A percentile compares a stretch with the other conserved stretches of the same genome.
Evolutionary conservation across 2,888 invertebrate genomes (phyloP).

Genomic region (Spodoptera littoralis): DNA sequence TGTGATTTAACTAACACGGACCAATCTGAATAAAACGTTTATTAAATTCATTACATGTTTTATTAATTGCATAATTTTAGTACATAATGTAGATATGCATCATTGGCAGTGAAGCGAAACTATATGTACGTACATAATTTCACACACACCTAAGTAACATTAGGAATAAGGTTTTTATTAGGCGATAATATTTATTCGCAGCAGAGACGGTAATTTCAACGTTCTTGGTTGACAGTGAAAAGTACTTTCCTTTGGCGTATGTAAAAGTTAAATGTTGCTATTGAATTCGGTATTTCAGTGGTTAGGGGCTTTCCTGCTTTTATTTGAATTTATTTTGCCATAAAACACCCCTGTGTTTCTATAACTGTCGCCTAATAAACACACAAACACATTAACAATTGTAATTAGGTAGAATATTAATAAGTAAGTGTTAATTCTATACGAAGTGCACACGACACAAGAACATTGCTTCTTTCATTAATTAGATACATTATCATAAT

Average conservation of each 20-base stretch:
- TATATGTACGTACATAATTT: slow-evolving; percentile 30
- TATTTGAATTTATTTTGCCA: too few relatives aligned
- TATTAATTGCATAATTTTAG: slow-evolving; percentile 65
- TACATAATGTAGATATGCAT: slow-evolving; percentile 46
- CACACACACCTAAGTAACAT: slow-evolving; percentile 33
- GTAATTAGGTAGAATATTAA: slow-evolving; percentile 15
- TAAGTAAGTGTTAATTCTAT: slow-evolving; percentile 28
- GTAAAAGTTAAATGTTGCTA: too few relatives aligned
- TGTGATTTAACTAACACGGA: slow-evolving; percentile 62
- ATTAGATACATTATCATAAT: not conserved
- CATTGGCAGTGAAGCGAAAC: slow-evolving; percentile 46
- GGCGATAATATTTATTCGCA: slow-evolving; percentile 7
- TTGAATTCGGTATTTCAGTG: too few relatives aligned
- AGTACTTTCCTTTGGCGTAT: too few relatives aligned
- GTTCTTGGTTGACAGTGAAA: not conserved
- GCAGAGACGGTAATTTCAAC: too few relatives aligned
- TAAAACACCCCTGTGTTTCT: too few relatives aligned
- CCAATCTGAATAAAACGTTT: slow-evolving; percentile 74
- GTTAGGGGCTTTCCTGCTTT: too few relatives aligned
- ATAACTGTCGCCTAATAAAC: slow-evolving; percentile 15
- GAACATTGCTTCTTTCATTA: slow-evolving; percentile 16
- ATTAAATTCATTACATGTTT: slow-evolving; percentile 65
- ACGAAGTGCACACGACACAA: slow-evolving; percentile 33
- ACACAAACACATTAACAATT: slow-evolving; percentile 14
- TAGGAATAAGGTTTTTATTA: slow-evolving; percentile 19